Evolutionary conservation across 2,888 invertebrate genomes (phyloP), one percentile per base, ranked within the genome.

Genomic region (Morpho helenor): DNA sequence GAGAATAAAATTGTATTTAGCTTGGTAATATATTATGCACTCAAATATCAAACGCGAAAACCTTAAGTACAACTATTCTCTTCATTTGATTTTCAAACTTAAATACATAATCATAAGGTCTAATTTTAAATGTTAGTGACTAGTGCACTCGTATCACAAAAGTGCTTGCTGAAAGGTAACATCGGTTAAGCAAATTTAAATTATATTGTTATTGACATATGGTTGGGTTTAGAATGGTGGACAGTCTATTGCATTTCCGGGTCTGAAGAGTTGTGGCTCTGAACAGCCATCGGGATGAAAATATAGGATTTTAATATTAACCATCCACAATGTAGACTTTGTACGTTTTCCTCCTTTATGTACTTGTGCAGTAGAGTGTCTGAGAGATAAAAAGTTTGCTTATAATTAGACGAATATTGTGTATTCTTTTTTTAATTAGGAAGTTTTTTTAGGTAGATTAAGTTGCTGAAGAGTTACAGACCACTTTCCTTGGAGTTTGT

Each of bases 291-390:
- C 63, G 53, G 61, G 63, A 61, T 63, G 61, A 61, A 61, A 63
- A 63, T 63, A 63, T 63, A 61, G 63, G 63, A 63, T 63, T 63
- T 63, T 59, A 63, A 63, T 63, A 63, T 63, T 59, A 63, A 61
- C 61, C 61, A 63, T 59, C 61, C 59, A 57, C 61, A 59, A 61
- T 63, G 56, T 63, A 59, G 52, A 58, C 60, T 62, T 62, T 62
- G 62, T 62, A 51, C 59, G 62, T 49, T 58, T 60, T 61, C 54
- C 61, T 56, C 56, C 52, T 60, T 52, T 61, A 59, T 52, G 52
- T 58, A 57, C 55, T 55, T 43, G 53, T 52, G 54, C 39, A 52
- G 46, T 54, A 54, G 50, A 56, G 42, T 55, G 61, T 57, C 63
- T 61, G 63, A 41, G 46, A 57, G 52, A 59, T 61, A 51, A 59